Conservation (phyloP, 2,113 vertebrate genomes). For the Megaceryle maxima region DNA sequence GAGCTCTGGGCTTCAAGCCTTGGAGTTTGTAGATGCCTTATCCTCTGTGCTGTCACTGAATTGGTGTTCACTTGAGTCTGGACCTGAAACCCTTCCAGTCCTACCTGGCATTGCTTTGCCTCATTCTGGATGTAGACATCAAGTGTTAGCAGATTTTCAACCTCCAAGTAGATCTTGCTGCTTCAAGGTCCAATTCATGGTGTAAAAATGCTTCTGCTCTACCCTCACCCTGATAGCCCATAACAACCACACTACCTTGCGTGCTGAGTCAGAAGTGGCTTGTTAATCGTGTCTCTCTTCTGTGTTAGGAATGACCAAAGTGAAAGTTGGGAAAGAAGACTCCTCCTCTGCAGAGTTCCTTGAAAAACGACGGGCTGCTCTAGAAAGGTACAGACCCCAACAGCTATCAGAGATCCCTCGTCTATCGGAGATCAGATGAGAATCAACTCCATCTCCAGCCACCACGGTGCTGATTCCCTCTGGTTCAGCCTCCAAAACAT, state of each 20-base stretch:
- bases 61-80: background rate
- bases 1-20: background rate
- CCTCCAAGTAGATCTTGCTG: background rate
- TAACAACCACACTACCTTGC: background rate
- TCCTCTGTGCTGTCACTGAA: background rate
- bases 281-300: background rate
- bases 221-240: background rate
- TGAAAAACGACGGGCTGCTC: constrained; percentile 90
- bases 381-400: constrained; percentile 85
- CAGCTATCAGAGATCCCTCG: too few relatives aligned
- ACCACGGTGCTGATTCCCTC: background rate
- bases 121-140: background rate
- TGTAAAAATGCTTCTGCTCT: background rate
- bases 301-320: constrained; percentile 93
- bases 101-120: background rate
- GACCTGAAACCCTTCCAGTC: background rate
- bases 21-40: background rate
- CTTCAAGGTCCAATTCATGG: background rate
- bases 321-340: constrained; percentile 98
- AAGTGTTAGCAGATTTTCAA: background rate
- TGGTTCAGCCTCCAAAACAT: background rate
- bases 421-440: background rate
- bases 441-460: background rate
- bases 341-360: constrained; percentile 95
- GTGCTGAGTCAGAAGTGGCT: background rate